These are phyloP conservation scores for Cydia amplana DNA, from an alignment of 1,140 invertebrate species.

Conservation along the genomic window DNA sequence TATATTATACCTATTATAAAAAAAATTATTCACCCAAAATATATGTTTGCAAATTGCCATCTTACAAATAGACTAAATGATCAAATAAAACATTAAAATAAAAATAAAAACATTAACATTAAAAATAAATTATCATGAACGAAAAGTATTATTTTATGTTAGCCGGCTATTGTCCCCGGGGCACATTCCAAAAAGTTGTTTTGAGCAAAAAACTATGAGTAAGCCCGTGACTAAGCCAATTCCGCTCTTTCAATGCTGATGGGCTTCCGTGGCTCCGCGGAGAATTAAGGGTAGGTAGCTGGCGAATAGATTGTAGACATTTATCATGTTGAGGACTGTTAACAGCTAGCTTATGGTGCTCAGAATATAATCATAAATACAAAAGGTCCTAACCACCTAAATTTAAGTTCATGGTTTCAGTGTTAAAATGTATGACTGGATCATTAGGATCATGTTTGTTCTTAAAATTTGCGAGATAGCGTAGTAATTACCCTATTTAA, in stretches of 20 bases:
- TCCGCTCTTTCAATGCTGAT: constrained; percentile 9
- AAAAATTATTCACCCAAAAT: too few species aligned
- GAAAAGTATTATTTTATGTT: neutral
- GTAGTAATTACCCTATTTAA: too few species aligned
- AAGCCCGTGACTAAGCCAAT: neutral
- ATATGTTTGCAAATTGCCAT: too few species aligned
- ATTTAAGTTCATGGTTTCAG: neutral
- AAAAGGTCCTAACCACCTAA: neutral
- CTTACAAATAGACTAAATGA: too few species aligned
- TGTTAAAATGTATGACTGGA: too few species aligned
- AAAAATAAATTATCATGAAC: neutral
- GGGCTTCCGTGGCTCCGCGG: neutral
- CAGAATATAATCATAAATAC: neutral
- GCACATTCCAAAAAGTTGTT: constrained; percentile 3
- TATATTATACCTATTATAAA: too few species aligned
- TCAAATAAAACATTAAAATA: too few species aligned
- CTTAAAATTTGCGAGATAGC: too few species aligned
- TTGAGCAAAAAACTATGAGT: constrained; percentile 17
- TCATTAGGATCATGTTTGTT: too few species aligned
- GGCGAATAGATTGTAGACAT: neutral
- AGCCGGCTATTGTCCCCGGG: neutral
- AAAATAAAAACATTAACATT: too few species aligned
- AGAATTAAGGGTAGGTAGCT: neutral
- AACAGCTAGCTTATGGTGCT: neutral
- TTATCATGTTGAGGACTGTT: neutral